Evolutionary conservation across 1,140 invertebrate species (phyloP).

Genomic region (Drosophila seguyi): DNA sequence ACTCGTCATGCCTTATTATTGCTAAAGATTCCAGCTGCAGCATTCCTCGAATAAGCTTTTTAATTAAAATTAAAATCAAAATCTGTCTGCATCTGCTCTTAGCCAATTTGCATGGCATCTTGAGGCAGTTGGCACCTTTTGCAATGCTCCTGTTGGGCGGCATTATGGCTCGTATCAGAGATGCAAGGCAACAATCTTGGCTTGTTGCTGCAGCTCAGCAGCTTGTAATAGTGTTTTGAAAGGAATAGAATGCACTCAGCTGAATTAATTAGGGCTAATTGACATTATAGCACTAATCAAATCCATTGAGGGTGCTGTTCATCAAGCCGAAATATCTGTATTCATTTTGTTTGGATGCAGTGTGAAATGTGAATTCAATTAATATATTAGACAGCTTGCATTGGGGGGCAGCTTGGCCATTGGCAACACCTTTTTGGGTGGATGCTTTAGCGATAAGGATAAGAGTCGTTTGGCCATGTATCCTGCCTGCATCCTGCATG

Average conservation of each 20-base stretch:
- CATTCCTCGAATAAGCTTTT: constrained; percentile 49
- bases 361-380: constrained; percentile 16
- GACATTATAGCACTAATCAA: background rate
- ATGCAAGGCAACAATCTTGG: background rate
- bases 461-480: background rate
- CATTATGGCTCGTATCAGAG: background rate
- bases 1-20: constrained; percentile 59
- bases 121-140: constrained; percentile 35
- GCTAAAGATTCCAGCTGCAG: constrained; percentile 36
- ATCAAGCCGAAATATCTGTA: background rate
- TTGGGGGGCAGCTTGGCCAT: constrained; percentile 12
- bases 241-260: background rate
- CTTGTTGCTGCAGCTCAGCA: background rate
- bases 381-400: constrained; percentile 1
- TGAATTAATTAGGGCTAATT: constrained; percentile 6
- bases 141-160: background rate
- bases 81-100: constrained; percentile 28
- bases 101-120: constrained; percentile 42
- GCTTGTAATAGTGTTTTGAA: background rate
- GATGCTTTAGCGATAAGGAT: constrained; percentile 14
- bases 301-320: background rate
- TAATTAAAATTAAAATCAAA: constrained; percentile 65
- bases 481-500: background rate
- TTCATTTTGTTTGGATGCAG: background rate
- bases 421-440: constrained; percentile 29